These are phyloP conservation scores for Coryphaenoides rupestris DNA, from an alignment of 2,113 vertebrate genomes.

Conservation along the genomic window DNA sequence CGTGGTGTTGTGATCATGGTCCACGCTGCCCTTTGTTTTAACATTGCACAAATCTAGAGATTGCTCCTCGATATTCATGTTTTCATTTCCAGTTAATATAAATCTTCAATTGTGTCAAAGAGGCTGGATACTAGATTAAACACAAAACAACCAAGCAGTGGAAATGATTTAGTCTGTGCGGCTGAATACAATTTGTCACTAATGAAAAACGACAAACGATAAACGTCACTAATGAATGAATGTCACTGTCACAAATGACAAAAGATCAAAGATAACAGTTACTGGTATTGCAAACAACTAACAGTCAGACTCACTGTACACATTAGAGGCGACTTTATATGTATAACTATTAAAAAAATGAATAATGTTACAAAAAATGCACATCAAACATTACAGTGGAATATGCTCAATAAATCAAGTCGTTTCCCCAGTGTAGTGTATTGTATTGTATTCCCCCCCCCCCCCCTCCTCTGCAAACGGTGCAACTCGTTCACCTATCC, in stretches of 20 bases:
- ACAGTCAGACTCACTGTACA: neutral
- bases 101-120: constrained; percentile 42
- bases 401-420: neutral
- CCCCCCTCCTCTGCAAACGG: constrained; percentile 2
- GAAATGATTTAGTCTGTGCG: constrained; percentile 5
- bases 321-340: constrained; percentile 13
- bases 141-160: constrained; percentile 26
- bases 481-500: constrained; percentile 30
- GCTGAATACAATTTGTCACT: neutral
- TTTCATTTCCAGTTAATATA: constrained; percentile 68
- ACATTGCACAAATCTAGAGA: constrained; percentile 73
- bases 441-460: neutral
- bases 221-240: too few relatives aligned
- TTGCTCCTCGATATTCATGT: constrained; percentile 74
- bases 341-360: constrained; percentile 4
- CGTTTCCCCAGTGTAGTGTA: neutral
- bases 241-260: neutral
- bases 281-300: neutral
- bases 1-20: constrained; percentile 50
- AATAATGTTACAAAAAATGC: neutral
- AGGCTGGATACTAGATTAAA: constrained; percentile 39
- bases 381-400: too few relatives aligned
- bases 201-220: neutral
- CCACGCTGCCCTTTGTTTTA: constrained; percentile 60
- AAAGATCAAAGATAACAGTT: neutral